Evolutionary conservation across 2,113 vertebrate genomes (phyloP), one percentile per base, ranked within the genome.

Genomic region (Pluvialis apricaria): DNA sequence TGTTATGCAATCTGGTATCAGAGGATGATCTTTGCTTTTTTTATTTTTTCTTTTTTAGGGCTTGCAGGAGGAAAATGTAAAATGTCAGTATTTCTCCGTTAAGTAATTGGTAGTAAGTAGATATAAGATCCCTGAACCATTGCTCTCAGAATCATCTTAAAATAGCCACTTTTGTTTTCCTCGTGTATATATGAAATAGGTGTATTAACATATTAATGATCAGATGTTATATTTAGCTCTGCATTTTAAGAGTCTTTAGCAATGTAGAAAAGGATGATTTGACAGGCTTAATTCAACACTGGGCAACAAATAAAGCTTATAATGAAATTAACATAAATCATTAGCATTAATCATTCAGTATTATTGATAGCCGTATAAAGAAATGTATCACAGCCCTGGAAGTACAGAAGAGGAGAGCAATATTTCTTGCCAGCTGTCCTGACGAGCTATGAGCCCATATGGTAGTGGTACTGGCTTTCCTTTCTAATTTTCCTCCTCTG

Each of bases 321-420:
- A 98, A 98, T 97, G 95, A 98, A 98, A 98, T 98, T 98, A 98
- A 97, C 98, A 98, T 98, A 98, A 98, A 98, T 98, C 98, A 97
- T 98, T 97, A 98, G 95, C 98, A 97, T 98, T 97, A 96, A 98
- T 98, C 97, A 97, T 91, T 97, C 96, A 88, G 94, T 94, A 96
- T 98, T 98, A 98, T 98, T 97, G 98, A 98, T 97, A 97, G 97
- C 97, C 95, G 45, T 94, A 96, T 32, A 96, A 97, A 94, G 91
- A 97, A 97, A 96, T 97, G 97, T 87, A 97, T 97, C 95, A 95
- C 91, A 86, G 62, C 79, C 81, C 94, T 95, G 97, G 96, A 98
- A 97, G 62, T 96, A 96, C 87, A 95, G 60, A 92, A 83, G 42
- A 95, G 95, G 36, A 75, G 82, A 95, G 91, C 88, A 47, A 90